Percentiles rank a stretch among this genome's conserved stretches.
These are phyloP conservation scores for Caenorhabditis inopinata DNA, from an alignment of 1,140 invertebrate species.

Conservation along the genomic window DNA sequence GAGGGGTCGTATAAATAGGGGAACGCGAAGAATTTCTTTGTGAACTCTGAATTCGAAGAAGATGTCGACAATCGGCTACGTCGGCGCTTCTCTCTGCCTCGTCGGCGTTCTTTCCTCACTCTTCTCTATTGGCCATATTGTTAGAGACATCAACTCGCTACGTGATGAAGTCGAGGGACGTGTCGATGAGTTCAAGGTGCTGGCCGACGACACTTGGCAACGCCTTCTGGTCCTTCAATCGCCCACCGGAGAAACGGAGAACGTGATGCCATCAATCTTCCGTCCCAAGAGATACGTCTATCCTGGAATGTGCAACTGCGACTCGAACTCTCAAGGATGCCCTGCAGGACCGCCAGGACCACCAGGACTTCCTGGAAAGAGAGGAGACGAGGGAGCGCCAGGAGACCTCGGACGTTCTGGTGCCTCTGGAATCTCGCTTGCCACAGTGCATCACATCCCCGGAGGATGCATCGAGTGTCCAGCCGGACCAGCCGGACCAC, in stretches of 20 bases:
- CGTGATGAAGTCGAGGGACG: constrained; percentile 30
- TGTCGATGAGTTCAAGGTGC: constrained; percentile 38
- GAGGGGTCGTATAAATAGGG: too few relatives aligned
- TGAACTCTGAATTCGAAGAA: too few relatives aligned
- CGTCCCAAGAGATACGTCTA: constrained; percentile 39
- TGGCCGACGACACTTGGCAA: constrained; percentile 45
- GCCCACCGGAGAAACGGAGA: constrained; percentile 31
- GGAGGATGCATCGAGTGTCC: constrained; percentile 52
- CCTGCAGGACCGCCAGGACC: constrained; percentile 50
- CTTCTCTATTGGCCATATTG: constrained; percentile 32
- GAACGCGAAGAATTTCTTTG: too few relatives aligned
- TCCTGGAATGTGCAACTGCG: constrained; percentile 49
- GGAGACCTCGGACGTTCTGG: constrained; percentile 43
- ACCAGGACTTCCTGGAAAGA: constrained; percentile 45
- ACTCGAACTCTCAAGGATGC: constrained; percentile 37
- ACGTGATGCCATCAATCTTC: constrained; percentile 26
- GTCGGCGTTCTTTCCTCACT: constrained; percentile 20
- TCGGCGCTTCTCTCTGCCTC: constrained; percentile 33
- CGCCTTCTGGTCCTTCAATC: constrained; percentile 41
- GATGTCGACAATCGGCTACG: constrained; percentile 33
- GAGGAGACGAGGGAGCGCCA: constrained; percentile 36
- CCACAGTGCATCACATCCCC: constrained; percentile 32
- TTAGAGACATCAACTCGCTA: constrained; percentile 43
- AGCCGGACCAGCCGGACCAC: constrained; percentile 49
- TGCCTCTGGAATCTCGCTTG: constrained; percentile 46